Percentiles rank a stretch among this genome's conserved stretches.
Conservation (phyloP, 2,888 invertebrate species). For the Odontomyia ornata region DNA sequence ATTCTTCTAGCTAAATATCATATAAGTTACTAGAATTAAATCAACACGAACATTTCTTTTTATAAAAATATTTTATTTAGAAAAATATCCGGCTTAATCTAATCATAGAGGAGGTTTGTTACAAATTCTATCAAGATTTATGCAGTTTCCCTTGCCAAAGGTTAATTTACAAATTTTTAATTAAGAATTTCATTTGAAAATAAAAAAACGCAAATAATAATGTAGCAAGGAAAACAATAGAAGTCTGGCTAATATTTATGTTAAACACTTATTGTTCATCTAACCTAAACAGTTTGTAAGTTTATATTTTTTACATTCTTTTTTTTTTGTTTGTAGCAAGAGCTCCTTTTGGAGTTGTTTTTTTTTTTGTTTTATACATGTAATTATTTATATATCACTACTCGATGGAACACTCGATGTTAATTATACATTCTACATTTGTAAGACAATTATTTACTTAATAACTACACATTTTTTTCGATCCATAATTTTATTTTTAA, state of each 20-base stretch:
- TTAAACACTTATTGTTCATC: too few relatives aligned
- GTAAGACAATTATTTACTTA: too few relatives aligned
- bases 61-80: conserved; percentile 40
- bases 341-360: neutral
- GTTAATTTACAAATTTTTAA: neutral
- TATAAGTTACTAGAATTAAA: too few relatives aligned
- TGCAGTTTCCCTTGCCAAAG: too few relatives aligned
- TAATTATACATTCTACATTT: neutral
- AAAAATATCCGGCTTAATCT: conserved; percentile 28
- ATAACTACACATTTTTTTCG: too few relatives aligned
- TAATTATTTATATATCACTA: too few relatives aligned
- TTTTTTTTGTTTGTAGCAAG: neutral
- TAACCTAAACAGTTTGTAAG: neutral
- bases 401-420: conserved; percentile 34
- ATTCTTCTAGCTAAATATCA: too few relatives aligned
- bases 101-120: neutral
- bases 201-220: neutral
- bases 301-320: neutral
- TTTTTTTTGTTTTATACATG: neutral
- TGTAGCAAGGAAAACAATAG: too few relatives aligned
- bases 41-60: too few relatives aligned
- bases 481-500: too few relatives aligned
- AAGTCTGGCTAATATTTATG: too few relatives aligned
- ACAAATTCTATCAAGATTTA: neutral
- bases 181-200: neutral